Conservation (phyloP, 2,888 invertebrate genomes). For the Tupiocoris notatus region DNA sequence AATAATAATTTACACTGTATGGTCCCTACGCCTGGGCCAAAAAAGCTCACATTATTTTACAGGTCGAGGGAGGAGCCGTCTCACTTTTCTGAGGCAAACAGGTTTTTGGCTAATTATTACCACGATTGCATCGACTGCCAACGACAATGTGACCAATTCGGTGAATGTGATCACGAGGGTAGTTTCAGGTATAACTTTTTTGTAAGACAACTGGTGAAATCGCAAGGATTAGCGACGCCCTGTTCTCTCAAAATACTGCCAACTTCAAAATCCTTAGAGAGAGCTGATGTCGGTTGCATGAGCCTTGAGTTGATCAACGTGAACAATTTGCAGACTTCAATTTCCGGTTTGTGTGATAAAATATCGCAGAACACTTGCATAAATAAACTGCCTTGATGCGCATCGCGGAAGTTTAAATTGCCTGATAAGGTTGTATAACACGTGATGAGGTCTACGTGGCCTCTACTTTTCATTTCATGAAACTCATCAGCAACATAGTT, state of each 20-base stretch:
- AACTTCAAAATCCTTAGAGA: background rate
- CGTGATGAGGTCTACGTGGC: constrained; percentile 3
- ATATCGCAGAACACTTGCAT: constrained; percentile 25
- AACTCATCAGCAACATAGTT: background rate
- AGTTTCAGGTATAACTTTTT: constrained; percentile 15
- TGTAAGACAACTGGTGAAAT: constrained; percentile 23
- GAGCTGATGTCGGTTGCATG: constrained; percentile 20
- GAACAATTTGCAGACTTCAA: constrained; percentile 27
- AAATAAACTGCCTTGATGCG: background rate
- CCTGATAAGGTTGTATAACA: constrained; percentile 12
- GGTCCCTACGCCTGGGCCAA: no score
- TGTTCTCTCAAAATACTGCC: background rate
- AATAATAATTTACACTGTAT: no score
- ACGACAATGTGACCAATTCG: no score
- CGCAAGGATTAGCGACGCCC: constrained; percentile 2
- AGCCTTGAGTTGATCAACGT: constrained; percentile 24
- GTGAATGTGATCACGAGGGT: no score
- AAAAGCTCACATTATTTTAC: no score
- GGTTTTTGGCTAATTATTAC: no score
- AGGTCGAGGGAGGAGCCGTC: no score
- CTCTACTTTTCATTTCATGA: background rate
- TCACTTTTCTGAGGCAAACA: no score
- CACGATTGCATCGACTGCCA: no score
- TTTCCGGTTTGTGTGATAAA: constrained; percentile 3
- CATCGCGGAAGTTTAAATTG: background rate